phyloP scores from a whole-genome alignment of 2,113 vertebrate genomes.

The Nothocercus nigrocapillus region DNA sequence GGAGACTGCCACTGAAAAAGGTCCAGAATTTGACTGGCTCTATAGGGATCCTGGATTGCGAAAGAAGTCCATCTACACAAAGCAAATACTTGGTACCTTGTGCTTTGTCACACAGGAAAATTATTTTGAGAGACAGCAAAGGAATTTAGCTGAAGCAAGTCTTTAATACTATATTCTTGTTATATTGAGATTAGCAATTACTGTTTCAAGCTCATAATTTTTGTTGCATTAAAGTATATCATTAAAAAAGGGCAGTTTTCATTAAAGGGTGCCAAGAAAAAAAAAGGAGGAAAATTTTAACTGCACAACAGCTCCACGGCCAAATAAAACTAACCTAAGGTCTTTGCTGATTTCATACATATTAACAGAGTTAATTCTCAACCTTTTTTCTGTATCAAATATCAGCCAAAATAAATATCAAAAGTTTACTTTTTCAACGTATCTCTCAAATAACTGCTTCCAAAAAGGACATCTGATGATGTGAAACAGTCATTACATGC shows the following conservation, averaged over 20 bases:
- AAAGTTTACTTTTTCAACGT: slow-evolving; percentile 9
- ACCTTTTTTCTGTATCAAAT: background rate
- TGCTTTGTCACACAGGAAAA: background rate
- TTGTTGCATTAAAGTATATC: background rate
- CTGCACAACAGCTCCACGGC: background rate
- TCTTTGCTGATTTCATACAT: background rate
- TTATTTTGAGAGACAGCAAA: background rate
- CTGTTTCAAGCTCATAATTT: slow-evolving; percentile 2
- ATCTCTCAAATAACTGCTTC: slow-evolving; percentile 30
- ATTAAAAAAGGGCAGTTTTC: background rate
- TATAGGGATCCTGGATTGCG: background rate
- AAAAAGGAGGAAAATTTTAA: slow-evolving; percentile 22
- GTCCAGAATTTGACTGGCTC: background rate
- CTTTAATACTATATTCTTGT: background rate
- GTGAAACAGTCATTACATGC: background rate
- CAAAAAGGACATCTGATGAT: background rate
- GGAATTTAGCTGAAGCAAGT: background rate
- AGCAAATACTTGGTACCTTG: background rate
- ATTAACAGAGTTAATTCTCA: background rate
- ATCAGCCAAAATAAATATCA: slow-evolving; percentile 28
- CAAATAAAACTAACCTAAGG: slow-evolving; percentile 12
- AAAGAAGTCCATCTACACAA: background rate
- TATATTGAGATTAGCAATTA: background rate
- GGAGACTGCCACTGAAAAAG: background rate
- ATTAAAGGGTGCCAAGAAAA: slow-evolving; percentile 4